A percentile compares a stretch with the other conserved stretches of the same genome.
These are phyloP conservation scores for Sinopyrophorus schimmeli DNA, from an alignment of 2,888 invertebrate genomes.

Conservation along the genomic window DNA sequence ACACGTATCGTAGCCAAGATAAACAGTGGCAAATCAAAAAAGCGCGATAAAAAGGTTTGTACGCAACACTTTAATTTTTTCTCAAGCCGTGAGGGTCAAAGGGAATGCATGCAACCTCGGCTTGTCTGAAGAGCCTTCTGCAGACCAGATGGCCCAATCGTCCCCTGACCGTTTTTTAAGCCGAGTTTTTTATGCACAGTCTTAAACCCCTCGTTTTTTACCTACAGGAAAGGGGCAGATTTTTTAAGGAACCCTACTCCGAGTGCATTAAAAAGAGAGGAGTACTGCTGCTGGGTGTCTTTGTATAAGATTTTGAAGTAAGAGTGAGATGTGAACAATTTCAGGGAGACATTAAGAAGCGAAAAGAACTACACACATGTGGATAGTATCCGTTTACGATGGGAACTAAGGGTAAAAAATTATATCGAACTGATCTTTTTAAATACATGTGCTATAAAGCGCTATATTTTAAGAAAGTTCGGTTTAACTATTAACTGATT, in stretches of 20 bases:
- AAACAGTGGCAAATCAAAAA: slow-evolving; percentile 27
- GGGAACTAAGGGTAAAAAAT: slow-evolving; percentile 50
- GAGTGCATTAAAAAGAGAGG: no score
- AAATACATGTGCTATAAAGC: slow-evolving; percentile 41
- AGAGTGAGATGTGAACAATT: slow-evolving; percentile 34
- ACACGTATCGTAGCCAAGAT: slow-evolving; percentile 32
- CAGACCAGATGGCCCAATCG: slow-evolving; percentile 50
- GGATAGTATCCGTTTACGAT: slow-evolving; percentile 51
- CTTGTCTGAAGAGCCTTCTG: slow-evolving; percentile 50
- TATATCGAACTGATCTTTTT: slow-evolving; percentile 36
- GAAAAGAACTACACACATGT: slow-evolving; percentile 47
- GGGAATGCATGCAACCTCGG: slow-evolving; percentile 46
- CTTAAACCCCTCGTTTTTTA: slow-evolving; percentile 42
- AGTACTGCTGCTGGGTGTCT: no score
- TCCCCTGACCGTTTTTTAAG: slow-evolving; percentile 56
- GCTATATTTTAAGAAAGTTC: no score
- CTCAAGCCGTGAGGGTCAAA: slow-evolving; percentile 50
- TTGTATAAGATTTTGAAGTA: no score
- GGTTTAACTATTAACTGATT: no score
- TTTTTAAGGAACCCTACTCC: slow-evolving; percentile 56
- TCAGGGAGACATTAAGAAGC: slow-evolving; percentile 36
- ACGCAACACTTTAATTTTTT: slow-evolving; percentile 40
- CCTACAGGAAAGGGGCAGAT: slow-evolving; percentile 56
- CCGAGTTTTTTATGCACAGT: slow-evolving; percentile 53
- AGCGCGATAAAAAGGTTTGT: slow-evolving; percentile 17